phyloP scores from a whole-genome alignment of 2,113 vertebrate genomes.

The Danio rerio region DNA sequence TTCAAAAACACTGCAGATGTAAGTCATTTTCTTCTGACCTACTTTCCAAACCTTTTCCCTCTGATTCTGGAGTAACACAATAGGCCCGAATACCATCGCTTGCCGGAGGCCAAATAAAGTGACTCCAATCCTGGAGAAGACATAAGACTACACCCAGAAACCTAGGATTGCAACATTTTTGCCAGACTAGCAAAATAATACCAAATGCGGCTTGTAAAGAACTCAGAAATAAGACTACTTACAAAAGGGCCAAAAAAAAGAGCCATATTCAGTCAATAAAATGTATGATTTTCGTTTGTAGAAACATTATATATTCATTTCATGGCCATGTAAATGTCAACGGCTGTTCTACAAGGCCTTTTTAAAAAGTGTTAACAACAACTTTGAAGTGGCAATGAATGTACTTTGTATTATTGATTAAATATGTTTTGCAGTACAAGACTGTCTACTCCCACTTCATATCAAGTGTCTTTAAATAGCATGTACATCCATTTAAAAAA shows the following conservation, averaged over 20 bases:
- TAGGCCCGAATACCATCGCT: slow-evolving; percentile 5
- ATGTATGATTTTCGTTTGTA: neutral
- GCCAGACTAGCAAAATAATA: neutral
- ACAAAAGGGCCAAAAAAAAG: neutral
- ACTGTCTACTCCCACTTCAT: too few relatives aligned
- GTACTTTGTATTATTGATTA: too few relatives aligned
- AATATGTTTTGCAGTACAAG: too few relatives aligned
- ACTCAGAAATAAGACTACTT: neutral
- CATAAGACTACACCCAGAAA: neutral
- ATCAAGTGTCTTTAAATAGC: too few relatives aligned
- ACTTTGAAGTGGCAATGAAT: too few relatives aligned
- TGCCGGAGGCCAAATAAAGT: neutral
- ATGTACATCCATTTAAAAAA: too few relatives aligned
- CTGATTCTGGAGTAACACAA: slow-evolving; percentile 6
- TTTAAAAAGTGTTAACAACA: neutral
- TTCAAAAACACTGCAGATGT: slow-evolving; percentile 3
- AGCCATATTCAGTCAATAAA: neutral
- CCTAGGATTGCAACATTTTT: neutral
- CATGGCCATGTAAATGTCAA: neutral
- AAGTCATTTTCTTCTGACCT: slow-evolving; percentile 36
- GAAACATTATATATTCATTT: neutral
- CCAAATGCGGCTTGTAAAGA: neutral
- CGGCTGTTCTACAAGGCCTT: neutral
- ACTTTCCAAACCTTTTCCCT: slow-evolving; percentile 11
- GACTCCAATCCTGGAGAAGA: neutral